Percentiles rank a stretch among this genome's conserved stretches.
Evolutionary conservation across 2,797 vertebrate species (phyloP).

Genomic region (Spinibarbus caldwelli): DNA sequence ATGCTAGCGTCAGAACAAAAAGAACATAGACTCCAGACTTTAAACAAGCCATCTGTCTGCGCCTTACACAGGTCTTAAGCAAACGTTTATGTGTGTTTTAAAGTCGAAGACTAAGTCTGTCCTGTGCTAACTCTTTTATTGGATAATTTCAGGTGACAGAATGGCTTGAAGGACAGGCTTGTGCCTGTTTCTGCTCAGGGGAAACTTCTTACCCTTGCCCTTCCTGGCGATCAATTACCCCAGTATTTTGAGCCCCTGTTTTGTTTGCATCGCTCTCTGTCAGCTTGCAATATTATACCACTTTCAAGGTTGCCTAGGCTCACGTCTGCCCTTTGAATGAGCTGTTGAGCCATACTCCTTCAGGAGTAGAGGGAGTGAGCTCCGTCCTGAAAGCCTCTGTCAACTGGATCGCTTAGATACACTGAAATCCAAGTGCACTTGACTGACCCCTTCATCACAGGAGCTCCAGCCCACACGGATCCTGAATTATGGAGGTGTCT

Average conservation of each 20-base stretch:
- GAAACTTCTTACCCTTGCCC: conserved; percentile 26
- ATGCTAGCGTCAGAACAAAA: conserved; percentile 61
- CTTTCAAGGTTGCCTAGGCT: conserved; percentile 29
- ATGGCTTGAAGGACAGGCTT: conserved; percentile 46
- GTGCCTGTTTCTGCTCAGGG: conserved; percentile 31
- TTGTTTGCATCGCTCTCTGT: conserved; percentile 41
- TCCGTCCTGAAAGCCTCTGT: conserved; percentile 5
- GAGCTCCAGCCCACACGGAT: conserved; percentile 30
- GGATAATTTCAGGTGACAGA: conserved; percentile 60
- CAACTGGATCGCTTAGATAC: conserved; percentile 26
- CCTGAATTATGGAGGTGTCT: conserved; percentile 41
- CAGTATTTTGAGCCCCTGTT: conserved; percentile 44
- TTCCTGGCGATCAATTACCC: conserved; percentile 38
- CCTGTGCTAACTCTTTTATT: conserved; percentile 51
- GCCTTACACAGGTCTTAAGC: conserved; percentile 67
- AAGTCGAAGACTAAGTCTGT: conserved; percentile 53
- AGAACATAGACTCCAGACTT: conserved; percentile 64
- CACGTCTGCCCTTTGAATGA: conserved; percentile 28
- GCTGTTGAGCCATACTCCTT: conserved; percentile 40
- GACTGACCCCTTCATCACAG: conserved; percentile 45
- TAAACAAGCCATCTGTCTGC: conserved; percentile 66
- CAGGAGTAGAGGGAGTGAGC: conserved; percentile 20
- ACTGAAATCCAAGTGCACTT: conserved; percentile 44
- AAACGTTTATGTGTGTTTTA: conserved; percentile 67
- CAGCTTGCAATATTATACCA: conserved; percentile 40